phyloP scores from a whole-genome alignment of 2,888 invertebrate genomes.

The Agapostemon virescens region DNA sequence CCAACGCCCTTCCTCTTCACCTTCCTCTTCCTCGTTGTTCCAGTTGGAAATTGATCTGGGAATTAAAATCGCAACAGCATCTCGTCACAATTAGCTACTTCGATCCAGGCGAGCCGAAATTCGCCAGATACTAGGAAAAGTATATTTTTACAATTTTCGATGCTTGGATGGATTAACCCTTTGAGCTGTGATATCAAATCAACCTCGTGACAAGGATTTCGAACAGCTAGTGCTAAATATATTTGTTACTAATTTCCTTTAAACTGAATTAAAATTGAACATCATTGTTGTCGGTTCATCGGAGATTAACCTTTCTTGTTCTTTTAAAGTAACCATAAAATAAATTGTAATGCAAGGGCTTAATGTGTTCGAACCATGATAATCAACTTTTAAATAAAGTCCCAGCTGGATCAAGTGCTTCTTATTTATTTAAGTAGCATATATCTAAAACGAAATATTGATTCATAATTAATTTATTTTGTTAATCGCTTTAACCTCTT shows the following conservation, averaged over 20 bases:
- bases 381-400: background rate
- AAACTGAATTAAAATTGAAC: too few relatives aligned
- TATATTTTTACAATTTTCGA: background rate
- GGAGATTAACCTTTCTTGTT: too few relatives aligned
- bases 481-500: too few relatives aligned
- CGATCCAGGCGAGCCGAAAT: background rate
- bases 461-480: too few relatives aligned
- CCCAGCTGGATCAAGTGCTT: background rate
- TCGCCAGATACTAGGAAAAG: background rate
- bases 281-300: too few relatives aligned
- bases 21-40: background rate
- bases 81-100: conserved; percentile 11
- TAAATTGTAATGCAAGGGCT: too few relatives aligned
- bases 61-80: conserved; percentile 37
- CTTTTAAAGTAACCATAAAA: too few relatives aligned
- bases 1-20: background rate
- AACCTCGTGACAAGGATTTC: too few relatives aligned
- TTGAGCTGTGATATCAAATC: too few relatives aligned
- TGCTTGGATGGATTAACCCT: background rate
- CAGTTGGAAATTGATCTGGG: conserved; percentile 7
- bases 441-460: too few relatives aligned
- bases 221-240: too few relatives aligned
- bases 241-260: too few relatives aligned
- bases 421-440: background rate
- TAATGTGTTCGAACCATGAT: background rate